A percentile compares a stretch with the other conserved stretches of the same genome.
phyloP scores from a whole-genome alignment of 1,140 invertebrate genomes.

The Scaptomyza hsui region DNA sequence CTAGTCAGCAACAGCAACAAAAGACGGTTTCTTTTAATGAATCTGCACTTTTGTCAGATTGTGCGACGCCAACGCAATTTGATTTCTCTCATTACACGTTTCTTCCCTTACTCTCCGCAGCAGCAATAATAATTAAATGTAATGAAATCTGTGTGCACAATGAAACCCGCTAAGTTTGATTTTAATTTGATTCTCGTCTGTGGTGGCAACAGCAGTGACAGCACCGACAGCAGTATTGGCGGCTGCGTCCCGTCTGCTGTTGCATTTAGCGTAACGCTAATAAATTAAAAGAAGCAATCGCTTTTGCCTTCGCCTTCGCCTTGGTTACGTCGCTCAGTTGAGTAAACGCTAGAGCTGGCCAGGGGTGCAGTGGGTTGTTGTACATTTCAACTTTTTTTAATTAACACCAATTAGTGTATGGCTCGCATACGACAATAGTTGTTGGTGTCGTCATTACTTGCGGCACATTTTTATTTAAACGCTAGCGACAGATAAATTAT shows the following conservation, averaged over 20 bases:
- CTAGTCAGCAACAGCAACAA: constrained; percentile 33
- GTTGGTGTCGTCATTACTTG: constrained; percentile 21
- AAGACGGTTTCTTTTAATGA: constrained; percentile 53
- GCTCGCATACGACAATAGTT: constrained; percentile 6
- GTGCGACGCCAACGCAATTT: constrained; percentile 32
- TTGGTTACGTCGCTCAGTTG: not conserved
- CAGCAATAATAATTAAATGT: constrained; percentile 56
- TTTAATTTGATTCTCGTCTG: constrained; percentile 65
- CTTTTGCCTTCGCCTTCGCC: constrained; percentile 8
- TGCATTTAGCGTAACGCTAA: constrained; percentile 70
- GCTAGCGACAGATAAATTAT: not conserved
- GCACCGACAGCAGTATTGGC: not conserved
- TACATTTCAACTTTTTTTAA: constrained; percentile 36
- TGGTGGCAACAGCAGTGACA: not conserved
- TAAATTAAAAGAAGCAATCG: constrained; percentile 58
- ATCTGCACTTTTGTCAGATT: constrained; percentile 53
- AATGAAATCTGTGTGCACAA: constrained; percentile 66
- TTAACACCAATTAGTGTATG: constrained; percentile 65
- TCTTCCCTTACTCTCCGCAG: constrained; percentile 2
- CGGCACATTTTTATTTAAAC: constrained; percentile 70
- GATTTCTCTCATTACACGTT: constrained; percentile 2
- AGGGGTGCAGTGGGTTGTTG: not conserved
- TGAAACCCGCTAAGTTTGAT: constrained; percentile 77
- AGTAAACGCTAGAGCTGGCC: not conserved
- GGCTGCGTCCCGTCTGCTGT: constrained; percentile 52